These are phyloP conservation scores for Lycocerus yunnanus DNA, from an alignment of 2,888 invertebrate genomes.

Conservation along the genomic window DNA sequence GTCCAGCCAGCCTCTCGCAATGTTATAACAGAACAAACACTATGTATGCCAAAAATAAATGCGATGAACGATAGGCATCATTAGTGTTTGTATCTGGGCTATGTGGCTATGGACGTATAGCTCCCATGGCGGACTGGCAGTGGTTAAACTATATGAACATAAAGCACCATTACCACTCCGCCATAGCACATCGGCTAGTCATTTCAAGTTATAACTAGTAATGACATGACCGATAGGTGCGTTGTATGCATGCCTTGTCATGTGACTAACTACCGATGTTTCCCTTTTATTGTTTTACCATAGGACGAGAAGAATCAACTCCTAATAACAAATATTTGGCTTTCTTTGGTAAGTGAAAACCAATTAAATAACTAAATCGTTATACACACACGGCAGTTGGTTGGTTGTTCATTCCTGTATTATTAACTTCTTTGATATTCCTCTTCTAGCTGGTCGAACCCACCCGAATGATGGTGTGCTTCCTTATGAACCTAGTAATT, in stretches of 20 bases:
- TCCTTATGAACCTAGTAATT: constrained; percentile 42
- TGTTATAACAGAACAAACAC: constrained; percentile 51
- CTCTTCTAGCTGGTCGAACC: constrained; percentile 46
- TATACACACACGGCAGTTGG: constrained; percentile 56
- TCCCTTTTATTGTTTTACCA: constrained; percentile 76
- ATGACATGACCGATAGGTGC: constrained; percentile 42
- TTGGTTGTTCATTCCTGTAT: constrained; percentile 42
- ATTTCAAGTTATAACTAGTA: constrained; percentile 25
- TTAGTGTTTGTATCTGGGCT: constrained; percentile 53
- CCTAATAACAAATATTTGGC: constrained; percentile 94
- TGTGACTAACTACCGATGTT: constrained; percentile 61
- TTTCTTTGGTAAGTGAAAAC: constrained; percentile 87
- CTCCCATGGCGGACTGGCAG: constrained; percentile 33
- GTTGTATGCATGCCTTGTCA: constrained; percentile 54
- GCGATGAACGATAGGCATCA: constrained; percentile 29
- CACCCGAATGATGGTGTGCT: constrained; percentile 46
- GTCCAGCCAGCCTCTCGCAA: constrained; percentile 53
- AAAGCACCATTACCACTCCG: constrained; percentile 15
- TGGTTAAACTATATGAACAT: constrained; percentile 1
- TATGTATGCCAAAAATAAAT: constrained; percentile 32
- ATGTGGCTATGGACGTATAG: constrained; percentile 54
- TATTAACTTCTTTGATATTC: constrained; percentile 43
- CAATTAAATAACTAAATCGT: constrained; percentile 55
- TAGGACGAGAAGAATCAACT: constrained; percentile 96
- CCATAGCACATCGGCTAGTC: constrained; percentile 35